These are phyloP conservation scores for Nymphalis urticae DNA, from an alignment of 2,888 invertebrate species.

Conservation along the genomic window DNA sequence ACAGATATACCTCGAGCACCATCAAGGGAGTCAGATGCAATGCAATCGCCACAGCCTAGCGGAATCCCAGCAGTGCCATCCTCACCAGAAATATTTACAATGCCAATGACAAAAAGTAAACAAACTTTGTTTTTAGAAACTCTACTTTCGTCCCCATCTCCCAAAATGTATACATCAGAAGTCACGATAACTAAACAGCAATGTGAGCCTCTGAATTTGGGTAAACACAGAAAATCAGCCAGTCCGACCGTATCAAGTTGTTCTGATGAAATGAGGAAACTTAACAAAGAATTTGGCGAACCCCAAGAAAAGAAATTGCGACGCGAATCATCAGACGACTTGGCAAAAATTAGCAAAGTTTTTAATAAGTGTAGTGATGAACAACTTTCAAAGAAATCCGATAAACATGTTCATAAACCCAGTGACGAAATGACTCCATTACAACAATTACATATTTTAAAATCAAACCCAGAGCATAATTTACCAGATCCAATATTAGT, in stretches of 20 bases:
- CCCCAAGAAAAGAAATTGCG: conserved; percentile 70
- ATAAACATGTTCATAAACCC: conserved; percentile 51
- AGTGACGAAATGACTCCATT: conserved; percentile 83
- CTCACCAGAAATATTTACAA: conserved; percentile 84
- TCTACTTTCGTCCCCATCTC: conserved; percentile 81
- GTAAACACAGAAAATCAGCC: conserved; percentile 84
- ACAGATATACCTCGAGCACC: conserved; percentile 82
- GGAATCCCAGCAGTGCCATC: conserved; percentile 86
- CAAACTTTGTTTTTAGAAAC: conserved; percentile 84
- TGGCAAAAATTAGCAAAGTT: conserved; percentile 68
- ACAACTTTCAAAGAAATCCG: conserved; percentile 52
- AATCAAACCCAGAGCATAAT: conserved; percentile 84
- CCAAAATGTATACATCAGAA: conserved; percentile 82
- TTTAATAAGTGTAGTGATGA: conserved; percentile 63
- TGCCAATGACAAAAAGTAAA: conserved; percentile 72
- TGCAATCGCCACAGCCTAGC: conserved; percentile 88
- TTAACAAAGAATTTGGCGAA: conserved; percentile 77
- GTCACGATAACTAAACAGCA: conserved; percentile 80
- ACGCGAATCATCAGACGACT: conserved; percentile 63
- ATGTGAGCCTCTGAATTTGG: conserved; percentile 86
- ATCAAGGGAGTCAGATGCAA: conserved; percentile 86
- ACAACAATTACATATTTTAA: conserved; percentile 86
- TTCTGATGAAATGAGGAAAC: conserved; percentile 85
- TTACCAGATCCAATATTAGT: conserved; percentile 91
- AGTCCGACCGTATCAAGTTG: conserved; percentile 89